These are phyloP conservation scores for Luperina testacea DNA, from an alignment of 2,888 invertebrate genomes.

Conservation along the genomic window DNA sequence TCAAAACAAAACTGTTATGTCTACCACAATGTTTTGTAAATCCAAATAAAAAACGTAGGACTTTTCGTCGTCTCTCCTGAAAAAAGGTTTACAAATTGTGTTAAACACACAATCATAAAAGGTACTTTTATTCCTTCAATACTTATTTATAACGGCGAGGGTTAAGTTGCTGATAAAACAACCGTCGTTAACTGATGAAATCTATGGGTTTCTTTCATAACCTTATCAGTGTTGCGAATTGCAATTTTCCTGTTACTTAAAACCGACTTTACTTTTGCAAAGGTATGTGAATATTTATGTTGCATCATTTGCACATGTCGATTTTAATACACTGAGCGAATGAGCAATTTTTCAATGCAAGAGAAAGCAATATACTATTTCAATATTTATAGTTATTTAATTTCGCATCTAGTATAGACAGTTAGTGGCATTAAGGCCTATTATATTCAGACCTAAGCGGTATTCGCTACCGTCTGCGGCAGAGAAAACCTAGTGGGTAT, in stretches of 20 bases:
- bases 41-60: not conserved
- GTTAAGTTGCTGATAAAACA: not conserved
- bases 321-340: not conserved
- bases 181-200: conserved; percentile 5
- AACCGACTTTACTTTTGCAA: not conserved
- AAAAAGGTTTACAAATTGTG: not conserved
- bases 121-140: not conserved
- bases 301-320: too few species aligned
- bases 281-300: not conserved
- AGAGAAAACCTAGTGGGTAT: too few species aligned
- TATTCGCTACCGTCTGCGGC: too few species aligned
- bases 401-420: not conserved
- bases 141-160: not conserved
- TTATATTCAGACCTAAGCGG: too few species aligned
- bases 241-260: conserved; percentile 20
- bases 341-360: not conserved
- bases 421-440: not conserved
- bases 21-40: conserved; percentile 6
- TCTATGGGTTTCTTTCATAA: conserved; percentile 11
- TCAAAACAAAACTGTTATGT: conserved; percentile 40
- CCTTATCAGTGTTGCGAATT: conserved; percentile 33
- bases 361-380: not conserved
- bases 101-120: not conserved
- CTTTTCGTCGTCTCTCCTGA: too few species aligned
- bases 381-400: not conserved